phyloP scores from a whole-genome alignment of 2,888 invertebrate genomes.

The Exephanes ischioxanthus region DNA sequence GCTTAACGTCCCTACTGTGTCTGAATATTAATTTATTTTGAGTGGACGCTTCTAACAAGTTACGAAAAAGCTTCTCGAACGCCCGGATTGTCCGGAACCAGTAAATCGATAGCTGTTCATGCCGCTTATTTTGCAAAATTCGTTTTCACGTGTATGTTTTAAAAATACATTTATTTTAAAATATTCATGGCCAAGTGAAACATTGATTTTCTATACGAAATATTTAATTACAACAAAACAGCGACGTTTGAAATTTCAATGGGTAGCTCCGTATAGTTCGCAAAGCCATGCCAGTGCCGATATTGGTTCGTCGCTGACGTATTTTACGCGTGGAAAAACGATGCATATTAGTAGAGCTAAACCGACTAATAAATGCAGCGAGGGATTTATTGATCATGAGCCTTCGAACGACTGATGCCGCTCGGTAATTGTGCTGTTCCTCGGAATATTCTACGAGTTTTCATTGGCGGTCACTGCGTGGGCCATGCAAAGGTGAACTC shows the following conservation, averaged over 20 bases:
- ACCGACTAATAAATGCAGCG: conserved; percentile 32
- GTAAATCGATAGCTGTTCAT: not conserved
- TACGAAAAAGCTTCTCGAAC: not conserved
- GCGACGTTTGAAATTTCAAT: not conserved
- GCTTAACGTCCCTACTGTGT: not conserved
- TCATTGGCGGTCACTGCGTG: not conserved
- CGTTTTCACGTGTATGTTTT: not conserved
- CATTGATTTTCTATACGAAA: not conserved
- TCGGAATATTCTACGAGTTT: conserved; percentile 22
- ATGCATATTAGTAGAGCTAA: not conserved
- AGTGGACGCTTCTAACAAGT: not conserved
- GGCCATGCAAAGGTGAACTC: not conserved
- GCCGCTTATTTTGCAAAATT: not conserved
- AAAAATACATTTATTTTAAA: not conserved
- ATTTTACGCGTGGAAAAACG: conserved; percentile 1
- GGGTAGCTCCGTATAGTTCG: not conserved
- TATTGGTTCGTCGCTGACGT: conserved; percentile 22
- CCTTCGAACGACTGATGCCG: conserved; percentile 4
- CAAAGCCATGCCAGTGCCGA: not conserved
- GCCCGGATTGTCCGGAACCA: no score
- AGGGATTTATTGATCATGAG: conserved; percentile 34
- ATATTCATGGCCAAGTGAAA: not conserved
- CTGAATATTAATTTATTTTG: not conserved
- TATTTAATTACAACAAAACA: not conserved
- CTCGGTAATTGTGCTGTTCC: conserved; percentile 22